phyloP scores from a whole-genome alignment of 2,888 invertebrate species.

The Tanypteryx hageni region DNA sequence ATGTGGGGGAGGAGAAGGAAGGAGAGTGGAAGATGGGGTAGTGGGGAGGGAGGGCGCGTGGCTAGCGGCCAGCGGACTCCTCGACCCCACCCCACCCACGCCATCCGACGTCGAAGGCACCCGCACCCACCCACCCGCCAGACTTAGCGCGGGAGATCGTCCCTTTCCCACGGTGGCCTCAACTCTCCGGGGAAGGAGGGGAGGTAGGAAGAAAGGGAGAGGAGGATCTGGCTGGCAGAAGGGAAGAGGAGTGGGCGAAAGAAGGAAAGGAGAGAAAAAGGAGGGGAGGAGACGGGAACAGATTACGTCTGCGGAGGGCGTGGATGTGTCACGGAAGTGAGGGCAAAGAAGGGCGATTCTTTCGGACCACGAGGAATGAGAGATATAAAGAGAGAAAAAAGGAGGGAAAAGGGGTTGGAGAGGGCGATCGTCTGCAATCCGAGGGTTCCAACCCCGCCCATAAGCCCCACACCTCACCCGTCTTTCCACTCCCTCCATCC shows the following conservation, averaged over 20 bases:
- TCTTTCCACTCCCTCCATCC: slow-evolving; percentile 42
- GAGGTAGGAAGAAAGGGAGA: not conserved
- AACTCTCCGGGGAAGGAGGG: not conserved
- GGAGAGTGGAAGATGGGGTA: not conserved
- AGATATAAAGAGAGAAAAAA: not conserved
- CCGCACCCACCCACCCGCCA: slow-evolving; percentile 15
- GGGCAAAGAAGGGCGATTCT: slow-evolving; percentile 37
- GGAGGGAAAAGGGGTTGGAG: not conserved
- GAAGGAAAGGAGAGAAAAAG: not conserved
- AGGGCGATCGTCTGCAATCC: slow-evolving; percentile 47
- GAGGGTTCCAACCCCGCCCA: not conserved
- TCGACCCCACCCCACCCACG: slow-evolving; percentile 44
- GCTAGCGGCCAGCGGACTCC: slow-evolving; percentile 53
- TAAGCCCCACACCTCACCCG: slow-evolving; percentile 3
- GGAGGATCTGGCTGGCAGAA: not conserved
- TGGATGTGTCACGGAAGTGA: slow-evolving; percentile 43
- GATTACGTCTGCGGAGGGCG: slow-evolving; percentile 54
- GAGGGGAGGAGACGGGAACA: not conserved
- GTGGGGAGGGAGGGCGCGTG: slow-evolving; percentile 49
- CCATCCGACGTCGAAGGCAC: slow-evolving; percentile 16
- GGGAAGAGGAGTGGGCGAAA: slow-evolving; percentile 3
- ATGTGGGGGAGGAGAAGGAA: not conserved
- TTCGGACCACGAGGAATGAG: not conserved
- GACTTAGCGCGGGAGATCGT: not conserved
- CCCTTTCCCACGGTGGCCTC: slow-evolving; percentile 61